Percentiles rank a stretch among this genome's conserved stretches.
Evolutionary conservation across 1,140 invertebrate species (phyloP).

Genomic region (Batillaria attramentaria): DNA sequence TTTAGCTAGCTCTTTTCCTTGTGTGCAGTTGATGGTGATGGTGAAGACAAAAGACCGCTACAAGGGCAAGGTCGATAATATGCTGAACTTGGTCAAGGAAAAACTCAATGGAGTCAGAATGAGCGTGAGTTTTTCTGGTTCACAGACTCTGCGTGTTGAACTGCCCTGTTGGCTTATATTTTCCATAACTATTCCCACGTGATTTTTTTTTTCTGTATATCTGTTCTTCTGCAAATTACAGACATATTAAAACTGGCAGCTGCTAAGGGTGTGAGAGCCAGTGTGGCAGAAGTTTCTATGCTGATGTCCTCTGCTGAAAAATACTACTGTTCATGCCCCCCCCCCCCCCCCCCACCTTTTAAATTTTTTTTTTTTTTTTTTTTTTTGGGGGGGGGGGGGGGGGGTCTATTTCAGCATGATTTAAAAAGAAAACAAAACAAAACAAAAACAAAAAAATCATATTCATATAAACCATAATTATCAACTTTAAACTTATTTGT

Average conservation of each 20-base stretch:
- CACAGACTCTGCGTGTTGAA: background rate
- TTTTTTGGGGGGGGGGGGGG: no score
- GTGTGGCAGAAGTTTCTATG: background rate
- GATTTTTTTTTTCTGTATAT: slow-evolving; percentile 1
- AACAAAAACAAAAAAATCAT: no score
- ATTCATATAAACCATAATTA: no score
- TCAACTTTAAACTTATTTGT: no score
- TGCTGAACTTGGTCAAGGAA: slow-evolving; percentile 46
- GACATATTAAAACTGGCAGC: background rate
- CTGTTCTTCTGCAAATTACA: background rate
- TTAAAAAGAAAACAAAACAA: no score
- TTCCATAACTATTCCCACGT: no score
- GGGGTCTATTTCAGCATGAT: no score
- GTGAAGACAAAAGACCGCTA: slow-evolving; percentile 56
- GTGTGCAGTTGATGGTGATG: slow-evolving; percentile 62
- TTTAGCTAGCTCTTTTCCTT: slow-evolving; percentile 32
- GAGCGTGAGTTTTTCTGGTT: slow-evolving; percentile 27
- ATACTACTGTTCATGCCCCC: no score
- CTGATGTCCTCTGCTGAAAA: no score
- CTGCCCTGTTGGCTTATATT: no score
- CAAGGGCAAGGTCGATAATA: slow-evolving; percentile 51
- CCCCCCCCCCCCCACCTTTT: no score
- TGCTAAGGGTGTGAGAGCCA: background rate
- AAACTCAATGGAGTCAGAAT: slow-evolving; percentile 44
- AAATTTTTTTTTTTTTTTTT: no score